phyloP scores from a whole-genome alignment of 2,888 invertebrate species.

The Meiosimyza decipiens region DNA sequence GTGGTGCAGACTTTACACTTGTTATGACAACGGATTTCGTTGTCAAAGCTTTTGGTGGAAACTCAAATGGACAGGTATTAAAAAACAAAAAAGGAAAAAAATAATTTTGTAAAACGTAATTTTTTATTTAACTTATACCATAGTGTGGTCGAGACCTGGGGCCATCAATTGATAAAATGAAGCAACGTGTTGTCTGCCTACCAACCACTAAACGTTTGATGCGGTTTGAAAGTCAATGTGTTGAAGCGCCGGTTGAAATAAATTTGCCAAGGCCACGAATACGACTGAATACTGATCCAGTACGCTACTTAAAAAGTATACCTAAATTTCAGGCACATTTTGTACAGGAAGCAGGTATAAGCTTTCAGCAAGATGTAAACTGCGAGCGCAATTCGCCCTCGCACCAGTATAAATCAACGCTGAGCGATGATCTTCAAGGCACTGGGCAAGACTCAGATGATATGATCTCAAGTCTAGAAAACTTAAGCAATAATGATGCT shows the following conservation, averaged over 20 bases:
- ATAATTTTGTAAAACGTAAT: background rate
- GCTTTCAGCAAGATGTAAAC: constrained; percentile 53
- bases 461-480: constrained; percentile 63
- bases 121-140: background rate
- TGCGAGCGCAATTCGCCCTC: constrained; percentile 47
- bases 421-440: constrained; percentile 48
- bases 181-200: constrained; percentile 64
- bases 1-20: constrained; percentile 67
- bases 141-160: constrained; percentile 65
- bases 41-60: constrained; percentile 67
- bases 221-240: constrained; percentile 66
- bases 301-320: constrained; percentile 65
- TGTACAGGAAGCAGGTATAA: constrained; percentile 60
- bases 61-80: constrained; percentile 63
- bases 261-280: constrained; percentile 64
- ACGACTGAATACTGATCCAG: constrained; percentile 60
- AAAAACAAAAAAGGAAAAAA: background rate
- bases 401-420: constrained; percentile 53
- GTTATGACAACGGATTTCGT: constrained; percentile 64
- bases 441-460: constrained; percentile 64
- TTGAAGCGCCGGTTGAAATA: constrained; percentile 64
- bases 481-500: constrained; percentile 62
- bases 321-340: constrained; percentile 63
- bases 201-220: constrained; percentile 65
- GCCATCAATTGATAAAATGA: constrained; percentile 60